Percentiles rank a stretch among this genome's conserved stretches.
These are phyloP conservation scores for Gastrophysa polygoni DNA, from an alignment of 2,888 invertebrate genomes.

Conservation along the genomic window DNA sequence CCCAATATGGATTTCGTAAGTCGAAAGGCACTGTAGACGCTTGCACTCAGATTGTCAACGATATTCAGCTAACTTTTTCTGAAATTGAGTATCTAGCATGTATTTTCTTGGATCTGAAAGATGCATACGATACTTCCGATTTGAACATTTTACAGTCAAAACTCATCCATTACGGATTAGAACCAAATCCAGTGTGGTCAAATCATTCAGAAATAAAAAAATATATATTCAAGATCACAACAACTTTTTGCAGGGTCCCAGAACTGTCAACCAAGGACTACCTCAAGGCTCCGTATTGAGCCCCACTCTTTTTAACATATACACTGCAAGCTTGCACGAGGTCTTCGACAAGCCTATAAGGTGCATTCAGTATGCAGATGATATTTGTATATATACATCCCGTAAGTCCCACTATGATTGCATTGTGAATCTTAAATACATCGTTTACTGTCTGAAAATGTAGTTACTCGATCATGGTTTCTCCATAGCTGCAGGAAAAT, in stretches of 20 bases:
- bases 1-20: too few species aligned
- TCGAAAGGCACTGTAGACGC: too few species aligned
- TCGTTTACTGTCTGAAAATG: neutral
- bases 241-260: neutral
- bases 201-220: neutral
- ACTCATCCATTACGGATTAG: neutral
- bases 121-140: neutral
- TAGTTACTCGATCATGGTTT: too few species aligned
- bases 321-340: too few species aligned
- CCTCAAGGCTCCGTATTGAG: too few species aligned
- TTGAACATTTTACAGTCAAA: constrained; percentile 4
- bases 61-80: neutral
- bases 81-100: neutral
- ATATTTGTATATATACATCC: constrained; percentile 7
- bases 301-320: neutral
- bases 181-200: neutral
- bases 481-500: neutral
- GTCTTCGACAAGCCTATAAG: neutral
- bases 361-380: constrained; percentile 3
- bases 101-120: neutral
- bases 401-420: neutral
- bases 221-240: neutral
- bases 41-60: too few species aligned
- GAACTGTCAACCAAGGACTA: neutral
- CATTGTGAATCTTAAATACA: neutral